phyloP scores from a whole-genome alignment of 2,888 invertebrate genomes.

The Nowickia ferox region DNA sequence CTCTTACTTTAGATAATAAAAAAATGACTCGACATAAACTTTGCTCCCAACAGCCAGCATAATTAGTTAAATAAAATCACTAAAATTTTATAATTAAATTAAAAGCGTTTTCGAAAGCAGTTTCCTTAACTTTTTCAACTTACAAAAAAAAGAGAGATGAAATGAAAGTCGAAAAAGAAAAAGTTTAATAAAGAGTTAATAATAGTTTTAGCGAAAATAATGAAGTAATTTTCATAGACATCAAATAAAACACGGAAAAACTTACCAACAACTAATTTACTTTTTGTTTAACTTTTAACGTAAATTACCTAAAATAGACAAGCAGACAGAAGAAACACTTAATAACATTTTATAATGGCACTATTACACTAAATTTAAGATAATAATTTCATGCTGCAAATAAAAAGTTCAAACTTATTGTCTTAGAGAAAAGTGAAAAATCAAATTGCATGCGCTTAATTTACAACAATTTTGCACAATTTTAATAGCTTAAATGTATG shows the following conservation, averaged over 20 bases:
- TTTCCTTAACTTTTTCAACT: not conserved
- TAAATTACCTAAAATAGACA: conserved; percentile 59
- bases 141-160: not conserved
- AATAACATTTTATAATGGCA: conserved; percentile 23
- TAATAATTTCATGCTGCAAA: conserved; percentile 25
- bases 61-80: conserved; percentile 15
- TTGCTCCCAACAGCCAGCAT: not conserved
- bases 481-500: conserved; percentile 27
- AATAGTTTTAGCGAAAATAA: conserved; percentile 31
- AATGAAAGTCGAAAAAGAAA: conserved; percentile 9
- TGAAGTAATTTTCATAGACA: conserved; percentile 53
- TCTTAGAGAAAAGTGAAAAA: not conserved
- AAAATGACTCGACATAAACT: not conserved
- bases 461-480: conserved; percentile 37
- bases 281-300: not conserved
- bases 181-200: conserved; percentile 32
- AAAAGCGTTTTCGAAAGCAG: conserved; percentile 37
- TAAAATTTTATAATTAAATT: conserved; percentile 37
- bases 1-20: not conserved
- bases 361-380: conserved; percentile 35
- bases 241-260: conserved; percentile 4
- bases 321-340: conserved; percentile 35
- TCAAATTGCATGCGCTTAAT: conserved; percentile 2
- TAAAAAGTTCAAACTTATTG: conserved; percentile 48
- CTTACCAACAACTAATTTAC: conserved; percentile 39